phyloP scores from a whole-genome alignment of 2,113 vertebrate species.

The Canis aureus region DNA sequence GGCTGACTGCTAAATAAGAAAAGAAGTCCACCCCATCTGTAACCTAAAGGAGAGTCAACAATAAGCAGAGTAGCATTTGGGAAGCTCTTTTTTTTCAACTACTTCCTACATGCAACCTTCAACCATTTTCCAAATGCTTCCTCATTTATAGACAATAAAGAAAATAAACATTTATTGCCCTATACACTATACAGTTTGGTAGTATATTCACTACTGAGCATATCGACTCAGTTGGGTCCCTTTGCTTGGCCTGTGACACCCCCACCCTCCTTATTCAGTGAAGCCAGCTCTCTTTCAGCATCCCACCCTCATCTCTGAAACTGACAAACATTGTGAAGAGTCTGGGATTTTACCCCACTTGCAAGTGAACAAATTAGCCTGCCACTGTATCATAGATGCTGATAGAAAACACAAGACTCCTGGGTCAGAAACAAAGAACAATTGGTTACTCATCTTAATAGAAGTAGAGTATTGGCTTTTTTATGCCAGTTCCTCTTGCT shows the following conservation, averaged over 20 bases:
- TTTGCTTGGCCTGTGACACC: neutral
- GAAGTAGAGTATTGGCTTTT: neutral
- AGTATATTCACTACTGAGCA: neutral
- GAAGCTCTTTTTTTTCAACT: slow-evolving; percentile 8
- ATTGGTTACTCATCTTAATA: neutral
- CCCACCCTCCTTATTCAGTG: neutral
- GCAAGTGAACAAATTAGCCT: neutral
- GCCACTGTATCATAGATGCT: neutral
- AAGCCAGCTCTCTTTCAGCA: neutral
- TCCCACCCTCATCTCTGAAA: neutral
- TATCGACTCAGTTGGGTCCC: neutral
- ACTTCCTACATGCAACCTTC: neutral
- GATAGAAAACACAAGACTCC: neutral
- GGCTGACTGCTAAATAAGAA: neutral
- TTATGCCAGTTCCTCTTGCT: neutral
- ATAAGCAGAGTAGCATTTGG: neutral
- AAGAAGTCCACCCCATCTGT: neutral
- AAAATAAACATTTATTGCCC: neutral
- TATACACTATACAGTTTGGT: neutral
- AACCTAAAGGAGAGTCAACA: neutral
- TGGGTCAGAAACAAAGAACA: neutral
- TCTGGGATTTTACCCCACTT: neutral
- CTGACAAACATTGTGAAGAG: neutral
- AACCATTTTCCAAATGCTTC: neutral
- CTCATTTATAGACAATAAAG: neutral